Percentiles rank a stretch among this genome's conserved stretches.
Conservation (phyloP, 1,140 invertebrate genomes). For the Nylanderia fulva region DNA sequence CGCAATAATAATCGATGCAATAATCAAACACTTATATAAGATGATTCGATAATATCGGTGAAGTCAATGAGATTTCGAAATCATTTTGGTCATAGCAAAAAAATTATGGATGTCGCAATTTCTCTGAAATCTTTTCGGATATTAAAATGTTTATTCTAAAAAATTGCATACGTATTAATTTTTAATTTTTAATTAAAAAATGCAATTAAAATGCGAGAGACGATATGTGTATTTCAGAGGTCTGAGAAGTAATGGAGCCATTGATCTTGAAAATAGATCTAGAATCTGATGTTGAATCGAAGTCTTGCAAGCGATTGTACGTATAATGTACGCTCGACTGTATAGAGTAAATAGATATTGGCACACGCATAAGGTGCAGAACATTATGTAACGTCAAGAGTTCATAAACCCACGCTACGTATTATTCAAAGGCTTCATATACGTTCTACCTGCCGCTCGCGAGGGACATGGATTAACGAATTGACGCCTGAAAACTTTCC, state of each 20-base stretch:
- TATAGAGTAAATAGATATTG: slow-evolving; percentile 38
- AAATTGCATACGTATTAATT: not conserved
- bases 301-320: slow-evolving; percentile 61
- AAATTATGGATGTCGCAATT: slow-evolving; percentile 1
- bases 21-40: not conserved
- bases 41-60: not conserved
- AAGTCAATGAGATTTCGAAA: not conserved
- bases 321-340: not conserved
- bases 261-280: slow-evolving; percentile 66
- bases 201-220: not conserved
- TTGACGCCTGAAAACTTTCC: slow-evolving; percentile 73
- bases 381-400: slow-evolving; percentile 47
- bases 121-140: not conserved
- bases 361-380: not conserved
- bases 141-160: not conserved
- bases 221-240: not conserved
- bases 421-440: slow-evolving; percentile 34
- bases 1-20: not conserved
- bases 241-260: slow-evolving; percentile 40
- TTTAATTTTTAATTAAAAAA: not conserved
- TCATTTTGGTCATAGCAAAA: not conserved
- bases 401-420: slow-evolving; percentile 31
- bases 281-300: slow-evolving; percentile 32
- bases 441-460: slow-evolving; percentile 29
- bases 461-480: slow-evolving; percentile 69